Conservation (phyloP, 2,113 vertebrate species). For the Tringa solitaria region DNA sequence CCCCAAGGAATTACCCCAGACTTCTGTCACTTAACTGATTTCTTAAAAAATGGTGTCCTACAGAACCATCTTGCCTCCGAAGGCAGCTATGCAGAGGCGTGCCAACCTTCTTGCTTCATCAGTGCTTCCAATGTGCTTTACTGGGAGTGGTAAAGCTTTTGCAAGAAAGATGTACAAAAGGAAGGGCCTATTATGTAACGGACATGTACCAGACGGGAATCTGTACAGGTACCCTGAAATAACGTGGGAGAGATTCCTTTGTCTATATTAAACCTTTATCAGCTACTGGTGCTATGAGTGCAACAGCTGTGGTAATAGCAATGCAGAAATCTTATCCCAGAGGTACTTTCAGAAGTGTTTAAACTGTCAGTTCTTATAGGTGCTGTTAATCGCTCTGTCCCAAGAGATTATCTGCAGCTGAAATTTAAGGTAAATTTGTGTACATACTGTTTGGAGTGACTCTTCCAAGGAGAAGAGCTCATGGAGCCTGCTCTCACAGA, state of each 20-base stretch:
- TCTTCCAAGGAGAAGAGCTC: not conserved
- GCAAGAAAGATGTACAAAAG: not conserved
- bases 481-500: not conserved
- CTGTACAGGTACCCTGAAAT: not conserved
- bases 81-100: not conserved
- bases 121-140: not conserved
- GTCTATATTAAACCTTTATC: not conserved
- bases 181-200: not conserved
- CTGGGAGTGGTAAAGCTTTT: accelerated
- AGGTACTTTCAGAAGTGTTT: not conserved
- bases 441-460: not conserved
- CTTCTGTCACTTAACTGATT: not conserved
- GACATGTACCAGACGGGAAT: not conserved
- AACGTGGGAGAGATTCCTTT: not conserved
- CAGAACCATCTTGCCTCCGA: not conserved
- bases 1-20: not conserved
- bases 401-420: not conserved
- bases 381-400: not conserved
- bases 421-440: not conserved
- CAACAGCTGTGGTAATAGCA: not conserved
- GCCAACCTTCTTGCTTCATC: not conserved
- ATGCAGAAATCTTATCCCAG: not conserved
- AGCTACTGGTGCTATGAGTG: not conserved
- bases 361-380: not conserved
- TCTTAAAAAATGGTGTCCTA: not conserved